Conservation (phyloP, 2,113 vertebrate genomes). For the Gorsachius goisagi region DNA sequence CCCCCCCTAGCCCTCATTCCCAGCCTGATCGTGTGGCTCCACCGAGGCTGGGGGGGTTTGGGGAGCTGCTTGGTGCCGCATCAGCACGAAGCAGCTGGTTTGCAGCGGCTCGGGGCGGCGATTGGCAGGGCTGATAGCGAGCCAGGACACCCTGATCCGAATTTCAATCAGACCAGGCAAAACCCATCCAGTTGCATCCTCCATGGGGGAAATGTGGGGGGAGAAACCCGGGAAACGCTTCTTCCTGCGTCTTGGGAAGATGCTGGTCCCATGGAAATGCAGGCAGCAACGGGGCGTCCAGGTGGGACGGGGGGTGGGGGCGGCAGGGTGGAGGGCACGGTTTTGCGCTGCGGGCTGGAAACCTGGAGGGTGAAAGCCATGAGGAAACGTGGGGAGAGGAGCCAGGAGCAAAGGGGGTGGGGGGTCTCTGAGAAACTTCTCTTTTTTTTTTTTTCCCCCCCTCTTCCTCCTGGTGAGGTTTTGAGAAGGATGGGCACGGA, state of each 20-base stretch:
- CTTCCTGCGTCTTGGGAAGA: neutral
- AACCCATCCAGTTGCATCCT: neutral
- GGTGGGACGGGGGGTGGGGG: neutral
- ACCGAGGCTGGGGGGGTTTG: rapidly evolving
- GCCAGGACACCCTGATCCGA: neutral
- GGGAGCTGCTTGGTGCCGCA: neutral
- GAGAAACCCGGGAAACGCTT: rapidly evolving
- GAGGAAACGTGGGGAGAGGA: neutral
- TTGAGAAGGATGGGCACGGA: neutral
- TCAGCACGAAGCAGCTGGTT: neutral
- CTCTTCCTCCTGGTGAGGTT: neutral
- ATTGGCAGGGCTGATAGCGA: neutral
- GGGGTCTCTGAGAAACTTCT: neutral
- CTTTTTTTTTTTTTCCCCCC: neutral
- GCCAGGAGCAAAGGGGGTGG: neutral
- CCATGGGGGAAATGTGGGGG: neutral
- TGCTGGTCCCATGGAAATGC: neutral
- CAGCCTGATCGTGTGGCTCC: neutral
- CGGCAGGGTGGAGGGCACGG: neutral
- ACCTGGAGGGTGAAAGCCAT: neutral
- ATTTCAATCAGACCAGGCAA: neutral
- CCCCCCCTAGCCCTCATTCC: rapidly evolving
- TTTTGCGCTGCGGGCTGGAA: neutral
- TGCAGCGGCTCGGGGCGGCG: neutral
- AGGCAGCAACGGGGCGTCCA: rapidly evolving